phyloP scores from a whole-genome alignment of 2,113 vertebrate species.

The Aythya baeri region DNA sequence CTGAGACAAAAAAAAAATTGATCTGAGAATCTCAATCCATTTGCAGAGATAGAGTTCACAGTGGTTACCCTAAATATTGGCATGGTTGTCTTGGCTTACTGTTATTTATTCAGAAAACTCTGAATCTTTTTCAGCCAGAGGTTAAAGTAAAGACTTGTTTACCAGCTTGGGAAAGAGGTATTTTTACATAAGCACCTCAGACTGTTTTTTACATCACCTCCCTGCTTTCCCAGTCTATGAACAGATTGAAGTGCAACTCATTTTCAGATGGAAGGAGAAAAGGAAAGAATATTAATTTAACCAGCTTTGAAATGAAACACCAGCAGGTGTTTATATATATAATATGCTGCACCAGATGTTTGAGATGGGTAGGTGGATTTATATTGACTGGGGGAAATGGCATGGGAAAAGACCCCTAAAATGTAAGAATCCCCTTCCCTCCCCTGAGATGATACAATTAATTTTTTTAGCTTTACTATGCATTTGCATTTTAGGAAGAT shows the following conservation, averaged over 20 bases:
- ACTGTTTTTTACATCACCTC: background rate
- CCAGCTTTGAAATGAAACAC: background rate
- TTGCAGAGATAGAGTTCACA: background rate
- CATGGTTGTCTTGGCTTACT: background rate
- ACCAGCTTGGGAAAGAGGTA: background rate
- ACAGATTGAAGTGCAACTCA: background rate
- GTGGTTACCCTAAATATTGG: background rate
- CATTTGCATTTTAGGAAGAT: background rate
- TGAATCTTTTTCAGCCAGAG: background rate
- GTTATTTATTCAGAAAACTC: background rate
- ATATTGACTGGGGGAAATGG: background rate
- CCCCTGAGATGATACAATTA: background rate
- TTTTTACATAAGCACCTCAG: background rate
- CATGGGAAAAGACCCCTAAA: background rate
- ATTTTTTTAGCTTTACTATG: background rate
- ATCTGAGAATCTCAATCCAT: background rate
- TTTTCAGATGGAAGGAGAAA: background rate
- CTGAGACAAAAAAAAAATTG: background rate
- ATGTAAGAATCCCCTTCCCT: background rate
- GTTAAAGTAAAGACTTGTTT: background rate
- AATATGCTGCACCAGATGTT: background rate
- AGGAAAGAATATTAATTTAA: background rate
- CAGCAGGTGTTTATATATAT: background rate
- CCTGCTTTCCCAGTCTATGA: background rate
- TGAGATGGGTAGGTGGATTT: background rate